Percentiles rank a stretch among this genome's conserved stretches.
Conservation (phyloP, 2,797 vertebrate species). For the Gymnothorax reevesii region DNA sequence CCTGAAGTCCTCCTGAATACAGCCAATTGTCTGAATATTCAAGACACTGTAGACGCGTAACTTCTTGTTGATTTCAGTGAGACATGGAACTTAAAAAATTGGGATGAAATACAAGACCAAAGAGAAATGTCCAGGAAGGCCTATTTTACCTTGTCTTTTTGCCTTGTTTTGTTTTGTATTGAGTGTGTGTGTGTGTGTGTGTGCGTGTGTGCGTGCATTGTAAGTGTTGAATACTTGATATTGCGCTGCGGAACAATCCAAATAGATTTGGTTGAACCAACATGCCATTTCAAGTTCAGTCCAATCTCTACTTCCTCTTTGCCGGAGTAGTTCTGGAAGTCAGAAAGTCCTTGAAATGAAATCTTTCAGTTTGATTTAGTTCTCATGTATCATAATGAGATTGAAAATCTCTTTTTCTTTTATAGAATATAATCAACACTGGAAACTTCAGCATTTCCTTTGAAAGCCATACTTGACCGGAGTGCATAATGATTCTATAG, state of each 20-base stretch:
- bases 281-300: slow-evolving; percentile 1
- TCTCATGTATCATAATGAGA: slow-evolving; percentile 20
- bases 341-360: background rate
- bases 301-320: background rate
- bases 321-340: background rate
- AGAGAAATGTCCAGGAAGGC: no score
- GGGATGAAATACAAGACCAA: no score
- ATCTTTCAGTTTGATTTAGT: background rate
- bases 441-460: background rate
- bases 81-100: background rate
- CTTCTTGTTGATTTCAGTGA: no score
- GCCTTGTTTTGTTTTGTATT: no score
- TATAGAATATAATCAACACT: background rate
- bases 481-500: background rate
- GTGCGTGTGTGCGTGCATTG: background rate
- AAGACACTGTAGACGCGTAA: no score
- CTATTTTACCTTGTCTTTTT: no score
- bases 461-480: background rate
- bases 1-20: no score
- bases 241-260: slow-evolving; percentile 15
- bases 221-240: slow-evolving; percentile 16
- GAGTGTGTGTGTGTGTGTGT: no score
- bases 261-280: slow-evolving; percentile 25
- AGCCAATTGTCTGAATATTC: no score
- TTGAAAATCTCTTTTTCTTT: background rate